Percentiles rank a stretch among this genome's conserved stretches.
Evolutionary conservation across 2,888 invertebrate species (phyloP).

Genomic region (Rosalia funebris): DNA sequence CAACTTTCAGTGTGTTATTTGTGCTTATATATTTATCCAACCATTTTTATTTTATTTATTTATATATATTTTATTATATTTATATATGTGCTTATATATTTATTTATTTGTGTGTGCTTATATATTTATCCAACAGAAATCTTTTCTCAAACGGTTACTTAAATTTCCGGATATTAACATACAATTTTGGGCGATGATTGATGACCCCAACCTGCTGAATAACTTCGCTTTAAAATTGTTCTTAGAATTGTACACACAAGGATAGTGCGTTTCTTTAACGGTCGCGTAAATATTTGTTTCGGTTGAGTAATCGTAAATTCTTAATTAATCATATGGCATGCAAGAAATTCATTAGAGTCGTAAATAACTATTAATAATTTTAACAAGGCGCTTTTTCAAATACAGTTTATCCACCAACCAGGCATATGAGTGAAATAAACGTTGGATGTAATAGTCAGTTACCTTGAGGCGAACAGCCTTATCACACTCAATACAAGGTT

Average conservation of each 20-base stretch:
- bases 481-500: too few relatives aligned
- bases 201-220: neutral
- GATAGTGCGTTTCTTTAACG: neutral
- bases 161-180: neutral
- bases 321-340: neutral
- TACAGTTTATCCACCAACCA: too few relatives aligned
- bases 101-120: neutral
- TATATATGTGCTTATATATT: too few relatives aligned
- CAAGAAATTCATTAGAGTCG: slow-evolving; percentile 2
- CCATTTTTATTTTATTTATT: too few relatives aligned
- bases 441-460: too few relatives aligned
- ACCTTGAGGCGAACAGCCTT: too few relatives aligned
- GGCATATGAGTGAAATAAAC: too few relatives aligned
- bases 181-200: neutral
- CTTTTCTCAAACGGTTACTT: neutral
- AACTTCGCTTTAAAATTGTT: neutral
- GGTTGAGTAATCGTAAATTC: slow-evolving; percentile 1
- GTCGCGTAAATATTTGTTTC: neutral
- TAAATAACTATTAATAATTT: too few relatives aligned
- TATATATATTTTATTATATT: too few relatives aligned
- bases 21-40: too few relatives aligned
- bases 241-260: neutral
- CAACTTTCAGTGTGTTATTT: too few relatives aligned
- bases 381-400: too few relatives aligned
- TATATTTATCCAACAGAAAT: neutral